Percentiles rank a stretch among this genome's conserved stretches.
Conservation (phyloP, 2,113 vertebrate species). For the Plestiodon gilberti region DNA sequence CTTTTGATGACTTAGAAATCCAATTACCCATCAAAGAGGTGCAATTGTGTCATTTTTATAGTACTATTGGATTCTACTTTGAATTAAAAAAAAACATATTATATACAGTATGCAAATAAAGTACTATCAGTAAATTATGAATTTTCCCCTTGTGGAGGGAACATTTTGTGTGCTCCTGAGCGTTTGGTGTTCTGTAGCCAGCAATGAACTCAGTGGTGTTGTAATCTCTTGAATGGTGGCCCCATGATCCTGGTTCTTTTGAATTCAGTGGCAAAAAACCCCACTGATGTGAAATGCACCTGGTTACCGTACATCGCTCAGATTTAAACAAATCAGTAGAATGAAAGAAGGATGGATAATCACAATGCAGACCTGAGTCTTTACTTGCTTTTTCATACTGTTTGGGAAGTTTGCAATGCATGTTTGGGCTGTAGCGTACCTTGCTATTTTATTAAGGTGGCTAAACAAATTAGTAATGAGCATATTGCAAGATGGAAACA, state of each 20-base stretch:
- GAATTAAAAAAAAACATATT: background rate
- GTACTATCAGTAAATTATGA: background rate
- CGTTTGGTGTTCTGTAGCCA: background rate
- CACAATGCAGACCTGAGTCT: background rate
- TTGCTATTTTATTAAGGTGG: background rate
- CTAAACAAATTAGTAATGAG: background rate
- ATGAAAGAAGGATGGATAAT: background rate
- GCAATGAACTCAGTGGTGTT: background rate
- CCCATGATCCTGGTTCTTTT: too few species aligned
- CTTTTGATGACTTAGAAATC: constrained; percentile 86
- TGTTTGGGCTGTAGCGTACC: background rate
- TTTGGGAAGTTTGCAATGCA: background rate
- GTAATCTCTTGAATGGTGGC: too few species aligned
- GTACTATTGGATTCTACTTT: background rate
- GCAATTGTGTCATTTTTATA: constrained; percentile 35
- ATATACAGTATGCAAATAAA: background rate
- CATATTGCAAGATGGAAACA: background rate
- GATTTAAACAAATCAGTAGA: background rate
- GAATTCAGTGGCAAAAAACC: background rate
- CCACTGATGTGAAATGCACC: background rate
- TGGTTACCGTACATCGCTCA: too few species aligned
- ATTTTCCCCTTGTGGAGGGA: too few species aligned
- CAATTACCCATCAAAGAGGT: constrained; percentile 84
- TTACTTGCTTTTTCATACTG: background rate
- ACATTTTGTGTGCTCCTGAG: background rate